Base-by-base conservation (phyloP, 2,797 vertebrate genomes). In the Cirrhinus mrigala region DNA sequence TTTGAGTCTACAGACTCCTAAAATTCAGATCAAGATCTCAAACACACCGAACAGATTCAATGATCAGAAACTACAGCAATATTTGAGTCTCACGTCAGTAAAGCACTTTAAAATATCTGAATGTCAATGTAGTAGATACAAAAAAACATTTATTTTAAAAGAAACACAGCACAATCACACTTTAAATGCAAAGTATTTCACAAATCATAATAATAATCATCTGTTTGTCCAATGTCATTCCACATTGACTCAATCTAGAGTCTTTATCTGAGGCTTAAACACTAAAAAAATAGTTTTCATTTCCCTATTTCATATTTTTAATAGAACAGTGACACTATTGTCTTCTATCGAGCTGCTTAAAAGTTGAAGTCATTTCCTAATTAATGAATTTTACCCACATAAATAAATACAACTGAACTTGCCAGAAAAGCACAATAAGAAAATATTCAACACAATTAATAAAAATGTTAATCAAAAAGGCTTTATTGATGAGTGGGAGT, bases 11-110 rank as follows among this genome's bases (percentile, higher is more conserved):
- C 80, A 77, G 69, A 40, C 37, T 40, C 37, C 5, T 6, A 40
- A 6, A 40, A n/a, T n/a, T 58, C 70, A 84, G 69, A 89, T 84
- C 88, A 93, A 69, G 33, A 90, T 91, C 90, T 90, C 71, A 71
- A 86, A 90, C 88, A 87, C 88, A 89, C 86, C 76, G 78, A 1
- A 18, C 50, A 84, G 89, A 33, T 33, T 33, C 33, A 33, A 3
- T 33, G 33, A 33, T 33, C 33, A 33, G 33, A 33, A n/a, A 69
- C 86, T 90, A 91, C 79, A 74, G 77, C 88, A 74, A 27, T 71
- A 52, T 84, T 79, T 74, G 54, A 84, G 40, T 44, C 40, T 1
- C 2, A n/a, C 1, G 81, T 84, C 8, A 50, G 46, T 6, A 29
- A 29, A 52, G 15, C n/a, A 73, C 40, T 15, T 70, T 46, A n/a